Base-by-base conservation (phyloP, 2,888 invertebrate genomes). In the Lobophora halterata region DNA sequence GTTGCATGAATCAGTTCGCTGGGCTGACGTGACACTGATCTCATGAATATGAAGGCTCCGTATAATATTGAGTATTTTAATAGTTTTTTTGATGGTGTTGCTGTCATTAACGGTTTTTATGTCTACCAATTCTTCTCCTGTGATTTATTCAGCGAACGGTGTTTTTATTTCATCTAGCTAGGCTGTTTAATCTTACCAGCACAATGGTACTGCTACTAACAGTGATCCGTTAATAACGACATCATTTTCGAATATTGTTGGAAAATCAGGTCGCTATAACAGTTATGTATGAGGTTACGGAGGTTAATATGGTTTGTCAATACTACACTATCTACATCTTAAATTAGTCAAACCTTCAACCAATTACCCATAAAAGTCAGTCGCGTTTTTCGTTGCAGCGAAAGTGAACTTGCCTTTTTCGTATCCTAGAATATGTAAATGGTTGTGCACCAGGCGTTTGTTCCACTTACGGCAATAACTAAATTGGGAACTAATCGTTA, bases 401-500 rank as follows among this genome's bases (percentile, higher is more conserved):
- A 53, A 53, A 53, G 52, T 53, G 48, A 46, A 38, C 44, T 11
- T 30, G 31, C 36, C 52, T 50, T 46, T 48, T 46, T 48, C 33
- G 25, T 57, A 52, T 49, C 51, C 57, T 61, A 64, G 55, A 54
- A 53, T 57, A 61, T 64, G 61, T 51, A 58, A 61, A 65, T 64
- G 59, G 36, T 34, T 37, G 46, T 38, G 46, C 38, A 49, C 62
- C 44, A 41, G 53, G 54, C 50, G 44, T 65, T 66, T 62, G 62
- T 64, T 55, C 57, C 51, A 56, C 60, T 65, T 66, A 66, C 63
- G 57, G 64, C 48, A 50, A 47, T 43, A n/a, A 46, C 49, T 61
- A 61, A 65, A 67, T 63, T 60, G 55, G 32, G 45, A 58, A 61
- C 61, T 56, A 55, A 66, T 65, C 57, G 57, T 41, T 56, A 53